A percentile compares a stretch with the other conserved stretches of the same genome.
Conservation (phyloP, 2,797 vertebrate genomes). For the Thripadectes ignobilis region DNA sequence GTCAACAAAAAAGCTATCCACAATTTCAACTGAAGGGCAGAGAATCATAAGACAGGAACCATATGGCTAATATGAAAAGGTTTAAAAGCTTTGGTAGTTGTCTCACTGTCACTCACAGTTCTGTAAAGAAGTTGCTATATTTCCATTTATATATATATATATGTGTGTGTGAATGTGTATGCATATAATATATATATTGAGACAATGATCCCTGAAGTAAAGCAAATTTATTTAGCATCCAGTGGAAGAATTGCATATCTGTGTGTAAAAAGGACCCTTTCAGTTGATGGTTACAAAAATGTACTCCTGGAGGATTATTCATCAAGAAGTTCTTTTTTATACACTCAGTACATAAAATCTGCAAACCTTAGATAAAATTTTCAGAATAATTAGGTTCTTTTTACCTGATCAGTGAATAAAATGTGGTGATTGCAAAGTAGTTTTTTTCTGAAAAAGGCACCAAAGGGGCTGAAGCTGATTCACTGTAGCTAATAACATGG, state of each 20-base stretch:
- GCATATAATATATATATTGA: neutral
- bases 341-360: conserved; percentile 52
- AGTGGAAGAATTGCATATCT: conserved; percentile 22
- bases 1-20: neutral
- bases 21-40: neutral
- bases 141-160: neutral
- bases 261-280: conserved; percentile 10
- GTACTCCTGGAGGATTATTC: conserved; percentile 45
- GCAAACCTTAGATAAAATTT: conserved; percentile 71
- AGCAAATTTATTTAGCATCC: conserved; percentile 23
- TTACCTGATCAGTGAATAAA: conserved; percentile 44
- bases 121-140: neutral
- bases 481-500: neutral
- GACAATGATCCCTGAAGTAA: conserved; percentile 1
- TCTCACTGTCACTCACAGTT: neutral
- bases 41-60: neutral
- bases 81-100: neutral
- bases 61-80: neutral
- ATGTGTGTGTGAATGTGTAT: neutral
- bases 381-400: conserved; percentile 59
- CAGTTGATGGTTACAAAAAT: conserved; percentile 54
- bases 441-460: conserved; percentile 49
- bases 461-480: conserved; percentile 18
- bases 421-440: conserved; percentile 43
- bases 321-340: conserved; percentile 56